phyloP scores from a whole-genome alignment of 1,140 invertebrate genomes.

The Euwallacea similis region DNA sequence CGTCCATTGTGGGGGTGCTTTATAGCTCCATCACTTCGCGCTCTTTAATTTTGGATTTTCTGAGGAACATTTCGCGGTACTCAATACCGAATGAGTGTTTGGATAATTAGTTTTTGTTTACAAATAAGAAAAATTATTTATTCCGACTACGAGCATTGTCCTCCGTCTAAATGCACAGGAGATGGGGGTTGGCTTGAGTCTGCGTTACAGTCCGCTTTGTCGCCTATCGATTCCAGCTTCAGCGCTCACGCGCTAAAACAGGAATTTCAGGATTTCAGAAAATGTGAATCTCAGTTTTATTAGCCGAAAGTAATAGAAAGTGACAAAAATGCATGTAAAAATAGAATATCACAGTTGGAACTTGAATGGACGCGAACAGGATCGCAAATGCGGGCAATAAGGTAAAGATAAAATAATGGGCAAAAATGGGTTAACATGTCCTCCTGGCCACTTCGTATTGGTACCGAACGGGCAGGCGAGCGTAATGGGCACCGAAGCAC shows the following conservation, averaged over 20 bases:
- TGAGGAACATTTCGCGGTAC: too few relatives aligned
- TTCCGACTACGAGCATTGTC: slow-evolving; percentile 3
- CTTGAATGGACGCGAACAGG: slow-evolving; percentile 4
- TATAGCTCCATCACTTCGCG: too few relatives aligned
- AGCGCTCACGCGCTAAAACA: background rate
- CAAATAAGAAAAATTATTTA: background rate
- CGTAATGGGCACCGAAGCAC: slow-evolving; percentile 43
- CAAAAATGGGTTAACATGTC: slow-evolving; percentile 2
- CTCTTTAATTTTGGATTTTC: too few relatives aligned
- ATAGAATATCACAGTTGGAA: slow-evolving; percentile 33
- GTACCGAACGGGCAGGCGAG: slow-evolving; percentile 41
- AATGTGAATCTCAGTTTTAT: slow-evolving; percentile 12
- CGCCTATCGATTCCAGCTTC: background rate
- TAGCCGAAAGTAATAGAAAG: slow-evolving; percentile 25
- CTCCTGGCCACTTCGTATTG: slow-evolving; percentile 32
- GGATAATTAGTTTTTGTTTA: background rate
- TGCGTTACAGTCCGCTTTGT: background rate
- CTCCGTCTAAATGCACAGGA: background rate
- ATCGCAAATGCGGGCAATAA: background rate
- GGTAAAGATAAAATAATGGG: slow-evolving; percentile 9
- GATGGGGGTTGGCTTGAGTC: slow-evolving; percentile 11
- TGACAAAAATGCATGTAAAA: slow-evolving; percentile 26
- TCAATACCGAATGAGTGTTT: too few relatives aligned
- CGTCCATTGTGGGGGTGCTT: too few relatives aligned
- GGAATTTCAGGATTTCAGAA: slow-evolving; percentile 1